Evolutionary conservation across 2,797 vertebrate species (phyloP), one percentile per base, ranked within the genome.

Genomic region (Antennarius maculatus): DNA sequence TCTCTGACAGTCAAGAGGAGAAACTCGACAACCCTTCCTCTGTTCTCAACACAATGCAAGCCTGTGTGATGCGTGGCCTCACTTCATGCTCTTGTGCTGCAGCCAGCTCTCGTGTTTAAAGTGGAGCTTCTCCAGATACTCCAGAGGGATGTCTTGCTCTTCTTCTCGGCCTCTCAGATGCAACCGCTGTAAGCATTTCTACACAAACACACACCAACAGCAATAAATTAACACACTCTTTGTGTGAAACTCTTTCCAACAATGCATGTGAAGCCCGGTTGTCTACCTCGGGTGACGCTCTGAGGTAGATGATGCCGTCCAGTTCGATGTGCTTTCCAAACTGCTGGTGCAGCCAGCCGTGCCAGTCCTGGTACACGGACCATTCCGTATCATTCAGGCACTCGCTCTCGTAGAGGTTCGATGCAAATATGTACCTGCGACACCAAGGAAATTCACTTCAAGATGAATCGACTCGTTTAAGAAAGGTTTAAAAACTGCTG

Each of bases 351-450:
- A 94, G 87, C 92, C 96, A 98, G 65, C 94, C 82, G 13, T 99
- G 97, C 94, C 96, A 97, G 88, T 99, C 96, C 88, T 98, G 95
- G 81, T 99, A 98, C 76, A 98, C 79, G 0, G 95, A 92, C 97
- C 97, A 98, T 41, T 98, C 96, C 0, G 95, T 96, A 69, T 98
- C 96, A 23, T 94, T 98, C 91, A 99, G 82, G 70, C 95, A 97
- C 55, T 96, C 95, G 12, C 94, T 95, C 69, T 99, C 97, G 0
- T 96, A 96, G 0, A 98, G 87, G 82, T 96, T 98, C 52, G 95
- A 93, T 50, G 97, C 95, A 90, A 98, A 99, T 71, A 98, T 95
- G 49, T 97, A 99, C 71, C 97, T 99, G 66, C 1, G 11, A 37
- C 12, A 54, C 18, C 55, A 60, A 10, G 17, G 39, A 41, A 41